phyloP scores from a whole-genome alignment of 2,113 vertebrate genomes.

The cat (Felis catus) region DNA sequence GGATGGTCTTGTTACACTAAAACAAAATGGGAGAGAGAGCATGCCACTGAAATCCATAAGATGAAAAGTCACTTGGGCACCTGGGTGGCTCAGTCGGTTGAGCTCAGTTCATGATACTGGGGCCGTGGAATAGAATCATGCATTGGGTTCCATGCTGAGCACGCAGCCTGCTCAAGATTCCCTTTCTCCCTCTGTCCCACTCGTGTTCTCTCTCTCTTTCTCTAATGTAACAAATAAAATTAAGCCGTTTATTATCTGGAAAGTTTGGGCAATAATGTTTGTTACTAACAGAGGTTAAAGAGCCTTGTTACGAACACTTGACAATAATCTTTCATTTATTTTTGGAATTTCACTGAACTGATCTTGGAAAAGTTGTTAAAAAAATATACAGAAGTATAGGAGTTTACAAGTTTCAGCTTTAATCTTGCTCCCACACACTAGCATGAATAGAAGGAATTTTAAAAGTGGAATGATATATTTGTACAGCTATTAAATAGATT shows the following conservation, averaged over 20 bases:
- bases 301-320: neutral
- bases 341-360: neutral
- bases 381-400: neutral
- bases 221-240: too few relatives aligned
- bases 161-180: too few relatives aligned
- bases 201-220: too few relatives aligned
- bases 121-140: too few relatives aligned
- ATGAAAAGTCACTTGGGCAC: neutral
- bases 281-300: neutral
- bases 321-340: neutral
- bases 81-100: too few relatives aligned
- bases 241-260: neutral
- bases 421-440: neutral
- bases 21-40: neutral
- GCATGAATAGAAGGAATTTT: neutral
- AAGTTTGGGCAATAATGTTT: neutral
- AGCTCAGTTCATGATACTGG: too few relatives aligned
- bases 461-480: neutral
- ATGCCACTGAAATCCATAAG: neutral
- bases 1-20: neutral
- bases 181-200: too few relatives aligned
- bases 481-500: neutral
- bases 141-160: too few relatives aligned
- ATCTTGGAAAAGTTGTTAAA: neutral
- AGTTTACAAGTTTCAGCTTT: neutral